These are phyloP conservation scores for Poeciliopsis retropinna DNA, from an alignment of 2,113 vertebrate genomes.

Conservation along the genomic window DNA sequence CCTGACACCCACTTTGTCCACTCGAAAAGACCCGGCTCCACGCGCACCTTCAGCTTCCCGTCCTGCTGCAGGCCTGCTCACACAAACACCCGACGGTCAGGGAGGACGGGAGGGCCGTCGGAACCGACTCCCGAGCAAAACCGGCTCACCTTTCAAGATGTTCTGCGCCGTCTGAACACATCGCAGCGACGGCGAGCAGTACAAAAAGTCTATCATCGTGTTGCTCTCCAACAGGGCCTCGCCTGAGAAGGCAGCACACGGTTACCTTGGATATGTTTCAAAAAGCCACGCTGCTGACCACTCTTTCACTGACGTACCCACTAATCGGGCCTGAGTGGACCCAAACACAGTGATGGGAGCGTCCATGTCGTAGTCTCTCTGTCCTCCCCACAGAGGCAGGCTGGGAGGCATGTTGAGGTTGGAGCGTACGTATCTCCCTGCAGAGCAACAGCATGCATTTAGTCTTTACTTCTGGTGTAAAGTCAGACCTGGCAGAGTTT, in stretches of 20 bases:
- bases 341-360: conserved; percentile 95
- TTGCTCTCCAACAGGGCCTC: conserved; percentile 92
- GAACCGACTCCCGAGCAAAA: background rate
- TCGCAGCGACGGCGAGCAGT: conserved; percentile 92
- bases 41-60: conserved; percentile 87
- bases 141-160: conserved; percentile 88
- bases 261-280: background rate
- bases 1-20: conserved; percentile 98
- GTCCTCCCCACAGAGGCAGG: conserved; percentile 89
- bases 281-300: background rate
- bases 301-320: conserved; percentile 68
- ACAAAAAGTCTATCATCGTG: conserved; percentile 87
- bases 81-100: background rate
- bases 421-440: conserved; percentile 91
- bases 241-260: conserved; percentile 74
- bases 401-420: conserved; percentile 94
- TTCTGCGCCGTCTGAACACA: conserved; percentile 96
- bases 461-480: background rate
- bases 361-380: conserved; percentile 92
- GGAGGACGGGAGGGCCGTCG: too few species aligned
- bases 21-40: conserved; percentile 95
- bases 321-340: conserved; percentile 89
- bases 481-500: background rate
- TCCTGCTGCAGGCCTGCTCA: conserved; percentile 91
- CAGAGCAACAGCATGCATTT: background rate